phyloP scores from a whole-genome alignment of 1,140 invertebrate species.

The Drosophila ironensis region DNA sequence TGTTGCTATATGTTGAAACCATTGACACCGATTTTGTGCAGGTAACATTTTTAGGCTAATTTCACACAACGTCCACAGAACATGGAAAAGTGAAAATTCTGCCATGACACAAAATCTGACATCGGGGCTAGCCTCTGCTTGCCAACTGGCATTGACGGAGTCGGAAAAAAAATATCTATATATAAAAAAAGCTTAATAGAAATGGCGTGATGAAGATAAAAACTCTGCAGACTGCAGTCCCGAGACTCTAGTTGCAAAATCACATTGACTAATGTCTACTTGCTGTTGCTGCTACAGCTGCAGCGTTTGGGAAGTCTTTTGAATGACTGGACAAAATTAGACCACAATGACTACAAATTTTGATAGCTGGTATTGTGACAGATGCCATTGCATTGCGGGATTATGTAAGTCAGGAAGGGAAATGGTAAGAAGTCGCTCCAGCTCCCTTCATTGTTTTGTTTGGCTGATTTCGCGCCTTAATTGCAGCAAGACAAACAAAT shows the following conservation, averaged over 20 bases:
- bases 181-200: conserved; percentile 54
- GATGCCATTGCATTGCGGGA: conserved; percentile 8
- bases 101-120: conserved; percentile 52
- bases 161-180: conserved; percentile 7
- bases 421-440: neutral
- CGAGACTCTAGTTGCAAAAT: neutral
- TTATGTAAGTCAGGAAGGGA: conserved; percentile 34
- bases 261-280: too few species aligned
- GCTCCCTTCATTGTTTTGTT: neutral
- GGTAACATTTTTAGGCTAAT: conserved; percentile 63
- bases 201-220: conserved; percentile 42
- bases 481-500: neutral
- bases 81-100: conserved; percentile 70
- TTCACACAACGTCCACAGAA: conserved; percentile 65
- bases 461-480: neutral
- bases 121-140: conserved; percentile 44
- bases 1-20: conserved; percentile 66
- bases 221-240: conserved; percentile 1
- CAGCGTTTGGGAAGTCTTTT: conserved; percentile 21
- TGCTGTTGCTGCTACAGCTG: conserved; percentile 2
- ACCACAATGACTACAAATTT: too few species aligned
- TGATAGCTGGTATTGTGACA: neutral
- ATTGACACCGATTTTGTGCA: conserved; percentile 70
- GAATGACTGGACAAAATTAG: conserved; percentile 25
- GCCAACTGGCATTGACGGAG: conserved; percentile 2